A percentile compares a stretch with the other conserved stretches of the same genome.
Conservation (phyloP, 2,888 invertebrate genomes). For the Drosophila mimica region DNA sequence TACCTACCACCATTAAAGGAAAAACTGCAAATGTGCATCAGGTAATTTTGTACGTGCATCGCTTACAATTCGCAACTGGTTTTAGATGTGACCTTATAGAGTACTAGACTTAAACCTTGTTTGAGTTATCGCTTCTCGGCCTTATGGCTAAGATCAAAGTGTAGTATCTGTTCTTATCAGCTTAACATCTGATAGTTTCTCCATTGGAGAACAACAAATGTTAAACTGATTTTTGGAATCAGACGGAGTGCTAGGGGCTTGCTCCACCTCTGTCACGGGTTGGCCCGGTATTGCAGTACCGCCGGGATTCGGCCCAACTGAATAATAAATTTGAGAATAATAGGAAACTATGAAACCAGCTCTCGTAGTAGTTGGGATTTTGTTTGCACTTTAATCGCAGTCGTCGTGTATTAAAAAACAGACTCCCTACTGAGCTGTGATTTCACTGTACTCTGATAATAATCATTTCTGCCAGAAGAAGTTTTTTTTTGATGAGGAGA, state of each 20-base stretch:
- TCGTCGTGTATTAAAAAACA: background rate
- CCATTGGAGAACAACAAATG: conserved; percentile 49
- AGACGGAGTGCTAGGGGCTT: conserved; percentile 33
- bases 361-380: fast-evolving
- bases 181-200: conserved; percentile 51
- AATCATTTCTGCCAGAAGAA: background rate
- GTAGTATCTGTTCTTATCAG: conserved; percentile 51
- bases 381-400: background rate
- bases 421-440: background rate
- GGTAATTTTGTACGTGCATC: background rate
- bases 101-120: fast-evolving
- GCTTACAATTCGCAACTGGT: conserved; percentile 19
- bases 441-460: background rate
- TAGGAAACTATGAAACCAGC: fast-evolving
- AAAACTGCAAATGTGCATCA: background rate
- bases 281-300: conserved; percentile 31
- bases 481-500: background rate
- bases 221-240: conserved; percentile 38
- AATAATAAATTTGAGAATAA: background rate
- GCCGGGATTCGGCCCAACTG: conserved; percentile 1
- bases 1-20: background rate
- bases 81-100: background rate
- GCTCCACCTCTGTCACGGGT: conserved; percentile 51
- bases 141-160: conserved; percentile 44
- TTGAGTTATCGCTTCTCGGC: conserved; percentile 19